Conservation (phyloP, 2,888 invertebrate species). For the Acanthacorydalis orientalis region DNA sequence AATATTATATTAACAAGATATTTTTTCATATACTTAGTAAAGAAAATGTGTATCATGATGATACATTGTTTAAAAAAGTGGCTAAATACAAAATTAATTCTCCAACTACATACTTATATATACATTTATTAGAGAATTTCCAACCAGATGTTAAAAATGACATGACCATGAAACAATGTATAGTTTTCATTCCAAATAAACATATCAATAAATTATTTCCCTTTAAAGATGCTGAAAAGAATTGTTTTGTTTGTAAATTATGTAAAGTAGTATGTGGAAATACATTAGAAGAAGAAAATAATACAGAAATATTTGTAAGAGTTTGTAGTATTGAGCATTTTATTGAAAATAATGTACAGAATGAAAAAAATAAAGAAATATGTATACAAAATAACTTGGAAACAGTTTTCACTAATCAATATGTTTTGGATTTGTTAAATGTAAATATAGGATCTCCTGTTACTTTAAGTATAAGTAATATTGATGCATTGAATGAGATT, state of each 20-base stretch:
- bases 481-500: slow-evolving; percentile 25
- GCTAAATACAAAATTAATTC: too few relatives aligned
- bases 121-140: too few relatives aligned
- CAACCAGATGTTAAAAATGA: too few relatives aligned
- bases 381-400: slow-evolving; percentile 2
- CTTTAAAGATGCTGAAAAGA: background rate
- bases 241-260: background rate
- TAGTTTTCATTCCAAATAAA: too few relatives aligned
- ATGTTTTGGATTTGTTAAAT: slow-evolving; percentile 25
- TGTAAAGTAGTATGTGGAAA: slow-evolving; percentile 3
- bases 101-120: too few relatives aligned
- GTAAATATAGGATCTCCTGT: slow-evolving; percentile 38
- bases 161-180: too few relatives aligned
- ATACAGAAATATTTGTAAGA: slow-evolving; percentile 8
- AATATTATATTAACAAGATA: too few relatives aligned
- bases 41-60: too few relatives aligned
- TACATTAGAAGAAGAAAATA: background rate
- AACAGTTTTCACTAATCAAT: too few relatives aligned
- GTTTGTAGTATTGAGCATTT: slow-evolving; percentile 9
- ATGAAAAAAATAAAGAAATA: background rate
- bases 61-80: too few relatives aligned
- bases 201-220: background rate
- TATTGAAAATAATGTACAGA: slow-evolving; percentile 1
- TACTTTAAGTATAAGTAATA: slow-evolving; percentile 27
- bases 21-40: too few relatives aligned